Evolutionary conservation across 1,140 invertebrate genomes (phyloP), one percentile per base, ranked within the genome.

Genomic region (Manduca sexta): DNA sequence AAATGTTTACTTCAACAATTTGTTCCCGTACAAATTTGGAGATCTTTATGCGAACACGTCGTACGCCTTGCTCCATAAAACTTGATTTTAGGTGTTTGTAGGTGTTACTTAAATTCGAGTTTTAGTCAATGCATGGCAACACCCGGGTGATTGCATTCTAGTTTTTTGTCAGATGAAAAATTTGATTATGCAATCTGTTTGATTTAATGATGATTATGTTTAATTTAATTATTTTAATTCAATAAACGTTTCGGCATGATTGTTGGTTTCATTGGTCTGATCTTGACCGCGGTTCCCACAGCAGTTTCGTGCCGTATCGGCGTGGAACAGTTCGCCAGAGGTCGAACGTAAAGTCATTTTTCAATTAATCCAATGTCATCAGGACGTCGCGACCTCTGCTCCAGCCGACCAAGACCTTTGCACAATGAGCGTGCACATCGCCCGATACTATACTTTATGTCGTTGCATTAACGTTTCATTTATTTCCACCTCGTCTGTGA

Each of bases 1-100:
- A 68, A 78, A 77, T 79, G 78, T 80, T 84, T 84, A 81, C 78
- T 84, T 84, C 81, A 82, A 80, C 78, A 77, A 80, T 81, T 69
- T 66, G 59, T 71, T 58, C 59, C 39, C 2, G 40, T 10, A 10
- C 30, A 21, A 57, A 56, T 56, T 8, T 54, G n/a, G 16, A 54
- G 67, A 71, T 70, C 64, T 52, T 30, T 44, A 63, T 66, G 49
- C 26, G 56, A 56, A 50, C 60, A 64, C 56, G 69, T 78, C 70
- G 55, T 76, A 61, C 44, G 74, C 76, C 73, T 66, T 69, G 78
- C 73, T 66, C 33, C 66, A 73, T 74, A 76, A 78, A 79, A 81
- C 74, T 82, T 81, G 81, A 81, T 82, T 77, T 84, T 82, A 79
- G 65, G 67, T 73, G 21, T 68, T 42, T 51, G 31, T 17, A 26